Evolutionary conservation across 2,888 invertebrate species (phyloP).

Genomic region (Achlya flavicornis): DNA sequence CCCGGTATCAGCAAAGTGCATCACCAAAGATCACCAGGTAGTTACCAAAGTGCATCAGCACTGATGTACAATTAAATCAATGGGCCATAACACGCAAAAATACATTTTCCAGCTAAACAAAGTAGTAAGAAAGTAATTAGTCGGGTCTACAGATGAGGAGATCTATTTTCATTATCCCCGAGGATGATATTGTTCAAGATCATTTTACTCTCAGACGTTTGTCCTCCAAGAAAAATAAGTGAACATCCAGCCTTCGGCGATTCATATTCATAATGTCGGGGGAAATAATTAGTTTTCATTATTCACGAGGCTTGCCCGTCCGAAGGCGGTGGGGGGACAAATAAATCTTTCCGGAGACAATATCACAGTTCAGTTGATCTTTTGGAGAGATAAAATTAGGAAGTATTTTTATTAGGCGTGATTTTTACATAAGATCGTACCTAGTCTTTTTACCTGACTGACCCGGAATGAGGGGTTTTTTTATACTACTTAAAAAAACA

Average conservation of each 20-base stretch:
- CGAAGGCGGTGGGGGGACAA: not conserved
- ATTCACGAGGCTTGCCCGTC: slow-evolving; percentile 36
- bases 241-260: slow-evolving; percentile 43
- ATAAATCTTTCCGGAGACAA: not conserved
- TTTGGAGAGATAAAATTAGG: not conserved
- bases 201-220: slow-evolving; percentile 40
- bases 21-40: no score
- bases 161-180: slow-evolving; percentile 52
- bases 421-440: not conserved
- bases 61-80: not conserved
- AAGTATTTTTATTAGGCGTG: not conserved
- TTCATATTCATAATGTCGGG: slow-evolving; percentile 63
- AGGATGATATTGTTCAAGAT: slow-evolving; percentile 47
- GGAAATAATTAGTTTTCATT: slow-evolving; percentile 65
- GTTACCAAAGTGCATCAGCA: no score
- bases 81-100: not conserved
- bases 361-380: not conserved
- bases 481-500: no score
- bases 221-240: slow-evolving; percentile 51
- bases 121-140: slow-evolving; percentile 33
- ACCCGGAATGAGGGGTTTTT: no score
- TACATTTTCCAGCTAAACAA: slow-evolving; percentile 20
- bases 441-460: no score
- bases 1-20: no score
- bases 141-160: slow-evolving; percentile 27